A percentile compares a stretch with the other conserved stretches of the same genome.
These are phyloP conservation scores for Scaptodrosophila lebanonensis DNA, from an alignment of 1,140 invertebrate species.

Conservation along the genomic window DNA sequence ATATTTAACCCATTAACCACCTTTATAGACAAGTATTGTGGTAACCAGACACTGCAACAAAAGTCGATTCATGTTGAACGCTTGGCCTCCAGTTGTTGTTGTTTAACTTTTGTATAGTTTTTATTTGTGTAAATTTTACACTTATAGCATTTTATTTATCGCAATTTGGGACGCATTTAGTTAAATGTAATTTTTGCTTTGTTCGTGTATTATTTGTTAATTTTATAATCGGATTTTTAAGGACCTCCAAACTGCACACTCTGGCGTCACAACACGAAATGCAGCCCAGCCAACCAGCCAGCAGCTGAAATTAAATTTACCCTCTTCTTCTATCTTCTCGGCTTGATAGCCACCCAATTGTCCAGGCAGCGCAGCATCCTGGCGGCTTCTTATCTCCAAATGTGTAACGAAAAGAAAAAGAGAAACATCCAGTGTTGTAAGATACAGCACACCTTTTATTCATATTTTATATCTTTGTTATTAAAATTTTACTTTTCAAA, in stretches of 20 bases:
- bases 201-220: conserved; percentile 4
- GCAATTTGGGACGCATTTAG: conserved; percentile 1
- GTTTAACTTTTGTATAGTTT: conserved; percentile 6
- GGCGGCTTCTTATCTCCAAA: too few relatives aligned
- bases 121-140: background rate
- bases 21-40: conserved; percentile 66
- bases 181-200: conserved; percentile 10
- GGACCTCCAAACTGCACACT: conserved; percentile 48
- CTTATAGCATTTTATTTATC: conserved; percentile 36
- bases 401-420: too few relatives aligned
- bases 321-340: conserved; percentile 32
- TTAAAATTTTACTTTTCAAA: too few relatives aligned
- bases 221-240: conserved; percentile 7
- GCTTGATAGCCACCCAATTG: too few relatives aligned
- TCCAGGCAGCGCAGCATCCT: too few relatives aligned
- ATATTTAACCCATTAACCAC: conserved; percentile 10
- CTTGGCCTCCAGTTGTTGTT: conserved; percentile 1
- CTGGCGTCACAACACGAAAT: conserved; percentile 61
- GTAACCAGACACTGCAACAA: conserved; percentile 62
- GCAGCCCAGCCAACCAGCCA: conserved; percentile 41
- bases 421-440: too few relatives aligned
- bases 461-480: too few relatives aligned
- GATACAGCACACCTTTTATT: too few relatives aligned
- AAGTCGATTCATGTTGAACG: conserved; percentile 60
- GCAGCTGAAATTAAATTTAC: conserved; percentile 35